Conservation (phyloP, 2,113 vertebrate genomes). For the Panurus biarmicus region DNA sequence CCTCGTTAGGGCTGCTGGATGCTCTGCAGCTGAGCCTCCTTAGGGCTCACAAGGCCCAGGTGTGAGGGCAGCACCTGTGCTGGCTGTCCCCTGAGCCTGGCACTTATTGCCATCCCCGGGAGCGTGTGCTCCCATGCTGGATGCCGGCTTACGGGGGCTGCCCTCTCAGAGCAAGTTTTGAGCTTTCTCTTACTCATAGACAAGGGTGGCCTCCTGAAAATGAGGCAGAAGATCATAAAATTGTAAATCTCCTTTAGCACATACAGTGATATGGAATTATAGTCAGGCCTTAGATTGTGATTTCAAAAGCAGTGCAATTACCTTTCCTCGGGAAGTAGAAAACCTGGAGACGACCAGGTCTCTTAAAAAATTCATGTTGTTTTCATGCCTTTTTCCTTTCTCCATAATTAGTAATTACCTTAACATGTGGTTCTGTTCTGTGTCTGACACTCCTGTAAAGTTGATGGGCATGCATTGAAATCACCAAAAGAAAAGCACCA, state of each 20-base stretch:
- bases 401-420: not conserved
- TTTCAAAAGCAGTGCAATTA: not conserved
- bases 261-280: not conserved
- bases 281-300: not conserved
- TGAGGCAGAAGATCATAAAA: not conserved
- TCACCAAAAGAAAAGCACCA: not conserved
- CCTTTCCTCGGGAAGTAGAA: not conserved
- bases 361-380: not conserved
- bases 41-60: not conserved
- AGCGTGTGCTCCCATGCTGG: accelerated
- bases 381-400: not conserved
- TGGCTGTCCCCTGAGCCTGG: accelerated
- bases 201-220: not conserved
- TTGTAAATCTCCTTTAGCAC: not conserved
- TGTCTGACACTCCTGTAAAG: not conserved
- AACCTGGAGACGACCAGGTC: not conserved
- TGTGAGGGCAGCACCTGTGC: not conserved
- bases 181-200: not conserved
- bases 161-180: not conserved
- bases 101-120: not conserved
- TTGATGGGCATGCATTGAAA: not conserved
- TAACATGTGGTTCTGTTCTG: not conserved
- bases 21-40: not conserved
- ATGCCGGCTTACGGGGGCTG: accelerated
- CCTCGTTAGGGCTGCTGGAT: not conserved